phyloP scores from a whole-genome alignment of 1,140 invertebrate species.

The Steinernema khuongi region DNA sequence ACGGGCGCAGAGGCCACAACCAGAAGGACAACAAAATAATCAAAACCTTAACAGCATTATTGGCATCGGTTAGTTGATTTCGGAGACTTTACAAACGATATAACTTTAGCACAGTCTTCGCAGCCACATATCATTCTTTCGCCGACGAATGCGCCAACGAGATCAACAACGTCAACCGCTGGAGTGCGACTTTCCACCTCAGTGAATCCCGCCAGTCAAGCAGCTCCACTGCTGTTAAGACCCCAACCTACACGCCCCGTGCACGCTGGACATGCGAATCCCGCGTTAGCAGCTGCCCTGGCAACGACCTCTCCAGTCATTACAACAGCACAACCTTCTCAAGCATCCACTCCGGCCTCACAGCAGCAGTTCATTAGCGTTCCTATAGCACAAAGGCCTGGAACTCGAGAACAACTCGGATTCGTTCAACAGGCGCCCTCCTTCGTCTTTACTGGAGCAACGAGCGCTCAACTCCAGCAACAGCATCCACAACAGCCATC shows the following conservation, averaged over 20 bases:
- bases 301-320: background rate
- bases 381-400: background rate
- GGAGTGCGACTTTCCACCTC: background rate
- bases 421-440: background rate
- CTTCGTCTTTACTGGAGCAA: background rate
- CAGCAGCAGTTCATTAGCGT: background rate
- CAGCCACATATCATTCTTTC: background rate
- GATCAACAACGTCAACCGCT: background rate
- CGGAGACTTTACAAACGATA: background rate
- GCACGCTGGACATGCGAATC: background rate
- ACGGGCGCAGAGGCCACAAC: too few relatives aligned
- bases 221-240: background rate
- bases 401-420: background rate
- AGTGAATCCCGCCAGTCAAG: too few relatives aligned
- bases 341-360: background rate
- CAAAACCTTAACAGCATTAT: too few relatives aligned
- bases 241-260: background rate
- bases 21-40: too few relatives aligned
- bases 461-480: background rate
- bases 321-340: background rate
- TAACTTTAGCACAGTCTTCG: background rate
- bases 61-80: background rate
- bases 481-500: background rate
- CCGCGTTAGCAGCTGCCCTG: background rate
- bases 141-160: background rate